phyloP scores from a whole-genome alignment of 2,113 vertebrate genomes.

The Aptenodytes patagonicus region DNA sequence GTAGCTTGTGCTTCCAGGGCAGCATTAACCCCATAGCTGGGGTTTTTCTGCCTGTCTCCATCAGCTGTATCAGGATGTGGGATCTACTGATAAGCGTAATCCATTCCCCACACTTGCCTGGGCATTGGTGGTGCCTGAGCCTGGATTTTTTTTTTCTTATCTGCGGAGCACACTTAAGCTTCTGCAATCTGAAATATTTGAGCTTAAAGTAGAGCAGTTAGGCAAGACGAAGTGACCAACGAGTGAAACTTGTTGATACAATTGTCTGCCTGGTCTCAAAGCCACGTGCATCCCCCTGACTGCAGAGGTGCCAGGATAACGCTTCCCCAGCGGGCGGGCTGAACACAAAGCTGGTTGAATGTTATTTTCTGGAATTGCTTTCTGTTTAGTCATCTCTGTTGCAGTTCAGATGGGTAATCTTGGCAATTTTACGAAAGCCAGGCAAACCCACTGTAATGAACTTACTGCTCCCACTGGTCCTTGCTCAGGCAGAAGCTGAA shows the following conservation, averaged over 20 bases:
- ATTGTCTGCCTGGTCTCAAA: not conserved
- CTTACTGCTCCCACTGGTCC: not conserved
- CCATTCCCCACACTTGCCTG: not conserved
- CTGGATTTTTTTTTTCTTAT: not conserved
- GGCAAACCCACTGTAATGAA: not conserved
- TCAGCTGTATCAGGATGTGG: not conserved
- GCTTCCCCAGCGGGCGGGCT: not conserved
- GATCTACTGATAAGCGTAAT: not conserved
- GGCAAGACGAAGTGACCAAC: not conserved
- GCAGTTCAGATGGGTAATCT: not conserved
- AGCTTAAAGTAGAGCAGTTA: not conserved
- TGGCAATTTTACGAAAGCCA: not conserved
- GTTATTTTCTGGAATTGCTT: not conserved
- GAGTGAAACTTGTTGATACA: not conserved
- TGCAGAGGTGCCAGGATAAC: not conserved
- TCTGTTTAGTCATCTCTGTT: not conserved
- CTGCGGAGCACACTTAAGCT: not conserved
- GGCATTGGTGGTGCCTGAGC: not conserved
- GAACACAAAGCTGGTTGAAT: not conserved
- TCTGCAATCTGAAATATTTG: not conserved
- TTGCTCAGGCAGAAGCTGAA: not conserved
- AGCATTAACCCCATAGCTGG: not conserved
- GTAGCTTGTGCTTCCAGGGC: not conserved
- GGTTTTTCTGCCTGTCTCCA: not conserved
- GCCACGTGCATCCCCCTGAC: fast-evolving